Evolutionary conservation across 1,140 invertebrate species (phyloP), one percentile per base, ranked within the genome.

Genomic region (Tetramorium alpestre): DNA sequence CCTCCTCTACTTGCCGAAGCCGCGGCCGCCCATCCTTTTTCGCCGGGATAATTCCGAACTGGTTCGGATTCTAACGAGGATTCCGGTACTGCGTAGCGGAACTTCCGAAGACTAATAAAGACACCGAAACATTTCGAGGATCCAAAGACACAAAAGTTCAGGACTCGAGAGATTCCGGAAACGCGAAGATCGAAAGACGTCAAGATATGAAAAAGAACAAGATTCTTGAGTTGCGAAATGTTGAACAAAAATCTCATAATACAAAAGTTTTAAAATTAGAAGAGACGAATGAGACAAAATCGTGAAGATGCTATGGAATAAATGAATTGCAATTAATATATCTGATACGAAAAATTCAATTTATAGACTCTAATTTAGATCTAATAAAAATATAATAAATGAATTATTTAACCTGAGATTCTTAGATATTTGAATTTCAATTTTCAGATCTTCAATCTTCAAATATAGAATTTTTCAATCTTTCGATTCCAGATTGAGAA

Each of bases 31-130:
- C 25, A 25, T 47, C 22, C 28, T 41, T 60, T 38, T 73, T 75
- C 41, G 41, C 69, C 54, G 28, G n/a, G 54, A 73, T 84, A 84
- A 84, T 75, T 60, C n/a, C 69, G 69, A 84, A 84, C 69, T 75
- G 51, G 67, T 38, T 73, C 41, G 18, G 80, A 82, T 82, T 73
- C 54, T 82, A 82, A 75, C 69, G 54, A 84, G 70, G 69, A 84
- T 84, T 75, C 54, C 54, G 41, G 22, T 49, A 25, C 41, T 25
- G 3, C 44, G 10, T 54, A 47, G 25, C 25, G 11, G 47, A 82
- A 82, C 80, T 82, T 82, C 11, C 67, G 25, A 73, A 82, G 54
- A 73, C 80, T 82, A 82, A 82, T 82, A 82, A 82, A 82, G 67
- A 60, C 51, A 82, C 67, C 67, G 67, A 82, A 82, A 82, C 80